phyloP scores from a whole-genome alignment of 2,888 invertebrate genomes.

The Gerosis bhagava region DNA sequence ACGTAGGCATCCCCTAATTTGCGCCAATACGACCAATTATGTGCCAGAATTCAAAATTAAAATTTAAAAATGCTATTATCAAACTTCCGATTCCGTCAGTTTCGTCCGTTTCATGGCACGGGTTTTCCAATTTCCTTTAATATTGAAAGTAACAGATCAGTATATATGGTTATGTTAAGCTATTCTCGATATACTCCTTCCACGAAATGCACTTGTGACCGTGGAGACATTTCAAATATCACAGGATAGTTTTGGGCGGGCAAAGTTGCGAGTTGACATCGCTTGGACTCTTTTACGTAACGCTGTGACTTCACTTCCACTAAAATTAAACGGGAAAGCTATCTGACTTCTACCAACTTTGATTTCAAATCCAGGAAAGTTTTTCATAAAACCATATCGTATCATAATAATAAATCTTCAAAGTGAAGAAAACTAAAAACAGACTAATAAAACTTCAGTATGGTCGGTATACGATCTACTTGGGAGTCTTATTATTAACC shows the following conservation, averaged over 20 bases:
- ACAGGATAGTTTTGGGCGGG: conserved; percentile 14
- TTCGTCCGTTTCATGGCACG: too few relatives aligned
- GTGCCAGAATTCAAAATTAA: neutral
- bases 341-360: conserved; percentile 14
- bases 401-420: conserved; percentile 14
- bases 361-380: conserved; percentile 15
- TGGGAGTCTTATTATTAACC: too few relatives aligned
- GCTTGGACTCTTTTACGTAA: conserved; percentile 16
- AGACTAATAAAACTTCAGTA: neutral
- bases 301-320: conserved; percentile 3
- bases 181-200: conserved; percentile 6
- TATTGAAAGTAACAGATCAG: conserved; percentile 12
- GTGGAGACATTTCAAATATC: conserved; percentile 12
- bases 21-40: too few relatives aligned
- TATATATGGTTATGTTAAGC: conserved; percentile 10
- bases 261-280: conserved; percentile 18
- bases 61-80: too few relatives aligned
- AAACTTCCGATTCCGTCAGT: too few relatives aligned
- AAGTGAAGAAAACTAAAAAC: neutral
- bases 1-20: too few relatives aligned
- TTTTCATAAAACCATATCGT: conserved; percentile 7
- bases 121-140: conserved; percentile 10
- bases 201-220: conserved; percentile 13
- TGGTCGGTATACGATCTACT: too few relatives aligned
- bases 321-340: conserved; percentile 12